These are phyloP conservation scores for Phortica variegata DNA, from an alignment of 1,140 invertebrate genomes.

Conservation along the genomic window DNA sequence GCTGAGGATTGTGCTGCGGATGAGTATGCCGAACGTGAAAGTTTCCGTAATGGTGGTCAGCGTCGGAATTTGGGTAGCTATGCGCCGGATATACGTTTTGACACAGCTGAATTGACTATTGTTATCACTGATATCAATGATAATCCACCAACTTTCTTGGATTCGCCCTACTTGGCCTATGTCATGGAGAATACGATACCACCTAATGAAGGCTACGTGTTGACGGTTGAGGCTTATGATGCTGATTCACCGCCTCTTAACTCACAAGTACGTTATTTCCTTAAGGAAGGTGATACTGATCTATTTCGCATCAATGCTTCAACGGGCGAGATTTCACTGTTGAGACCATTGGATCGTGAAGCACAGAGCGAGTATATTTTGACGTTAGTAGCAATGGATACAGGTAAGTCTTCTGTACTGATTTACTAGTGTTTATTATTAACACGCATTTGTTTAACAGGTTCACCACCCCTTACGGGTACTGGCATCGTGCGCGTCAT, in stretches of 20 bases:
- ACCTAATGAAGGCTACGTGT: slow-evolving; percentile 73
- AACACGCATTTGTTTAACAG: slow-evolving; percentile 59
- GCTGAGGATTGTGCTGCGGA: slow-evolving; percentile 84
- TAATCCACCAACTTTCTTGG: slow-evolving; percentile 86
- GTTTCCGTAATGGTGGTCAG: neutral
- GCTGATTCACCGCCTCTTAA: slow-evolving; percentile 89
- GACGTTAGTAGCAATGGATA: slow-evolving; percentile 88
- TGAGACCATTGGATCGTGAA: slow-evolving; percentile 82
- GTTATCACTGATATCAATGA: slow-evolving; percentile 89
- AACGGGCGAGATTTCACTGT: slow-evolving; percentile 81
- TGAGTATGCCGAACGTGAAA: slow-evolving; percentile 56
- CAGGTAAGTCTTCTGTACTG: slow-evolving; percentile 66
- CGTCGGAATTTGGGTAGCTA: neutral
- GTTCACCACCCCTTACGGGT: slow-evolving; percentile 84
- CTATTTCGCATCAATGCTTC: slow-evolving; percentile 86
- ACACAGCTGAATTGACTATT: slow-evolving; percentile 70
- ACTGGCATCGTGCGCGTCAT: slow-evolving; percentile 83
- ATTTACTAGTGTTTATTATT: neutral
- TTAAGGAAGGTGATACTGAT: slow-evolving; percentile 88
- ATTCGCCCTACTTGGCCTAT: slow-evolving; percentile 86
- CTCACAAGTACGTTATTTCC: slow-evolving; percentile 84
- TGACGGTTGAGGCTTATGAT: slow-evolving; percentile 81
- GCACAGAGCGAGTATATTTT: slow-evolving; percentile 77
- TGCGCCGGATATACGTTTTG: slow-evolving; percentile 58
- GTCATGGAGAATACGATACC: slow-evolving; percentile 90